phyloP scores from a whole-genome alignment of 2,888 invertebrate species.

The Tetheella fluctuosa region DNA sequence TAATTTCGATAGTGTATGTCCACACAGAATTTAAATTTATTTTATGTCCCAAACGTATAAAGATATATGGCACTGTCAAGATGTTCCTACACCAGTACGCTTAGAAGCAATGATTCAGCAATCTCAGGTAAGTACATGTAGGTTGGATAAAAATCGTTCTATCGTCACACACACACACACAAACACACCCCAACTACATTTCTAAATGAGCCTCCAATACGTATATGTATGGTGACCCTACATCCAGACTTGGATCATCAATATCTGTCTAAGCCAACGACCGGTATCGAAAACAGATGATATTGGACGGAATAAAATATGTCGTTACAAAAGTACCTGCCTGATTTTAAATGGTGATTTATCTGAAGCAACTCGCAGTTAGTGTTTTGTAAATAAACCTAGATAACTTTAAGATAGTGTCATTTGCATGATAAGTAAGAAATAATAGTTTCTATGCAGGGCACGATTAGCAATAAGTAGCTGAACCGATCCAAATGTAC shows the following conservation, averaged over 20 bases:
- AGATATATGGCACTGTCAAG: background rate
- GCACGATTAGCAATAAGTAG: too few species aligned
- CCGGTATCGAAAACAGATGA: background rate
- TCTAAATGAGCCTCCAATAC: background rate
- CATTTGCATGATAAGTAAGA: too few species aligned
- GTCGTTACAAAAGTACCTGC: background rate
- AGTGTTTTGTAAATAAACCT: background rate
- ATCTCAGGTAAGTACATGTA: background rate
- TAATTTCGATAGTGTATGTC: too few species aligned
- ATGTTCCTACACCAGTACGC: background rate
- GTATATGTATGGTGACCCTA: background rate
- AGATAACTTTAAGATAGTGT: too few species aligned
- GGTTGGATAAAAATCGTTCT: background rate
- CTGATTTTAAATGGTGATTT: background rate
- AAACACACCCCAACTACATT: background rate
- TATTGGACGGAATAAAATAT: background rate
- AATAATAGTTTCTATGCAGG: too few species aligned
- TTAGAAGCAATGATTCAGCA: background rate
- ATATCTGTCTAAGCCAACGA: conserved; percentile 9
- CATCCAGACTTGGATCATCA: conserved; percentile 4
- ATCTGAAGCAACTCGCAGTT: background rate
- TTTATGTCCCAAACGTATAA: background rate
- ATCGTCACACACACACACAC: conserved; percentile 1
- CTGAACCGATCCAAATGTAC: too few species aligned
- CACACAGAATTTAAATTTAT: background rate